Evolutionary conservation across 2,888 invertebrate species (phyloP).

Genomic region (Agrotis segetum): DNA sequence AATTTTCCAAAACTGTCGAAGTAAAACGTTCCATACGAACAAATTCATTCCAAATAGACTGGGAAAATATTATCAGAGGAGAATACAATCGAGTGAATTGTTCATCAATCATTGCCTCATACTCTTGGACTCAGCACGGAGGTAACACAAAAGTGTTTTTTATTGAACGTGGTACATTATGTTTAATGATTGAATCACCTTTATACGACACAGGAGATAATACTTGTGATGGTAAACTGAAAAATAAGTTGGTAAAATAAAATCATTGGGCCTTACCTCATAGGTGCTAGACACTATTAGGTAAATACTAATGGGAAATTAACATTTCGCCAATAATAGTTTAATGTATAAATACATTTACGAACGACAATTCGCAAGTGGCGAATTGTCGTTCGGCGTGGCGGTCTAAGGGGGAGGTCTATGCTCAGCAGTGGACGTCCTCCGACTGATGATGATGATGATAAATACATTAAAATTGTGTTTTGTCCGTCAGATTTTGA

Average conservation of each 20-base stretch:
- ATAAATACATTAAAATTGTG: too few species aligned
- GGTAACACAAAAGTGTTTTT: constrained; percentile 57
- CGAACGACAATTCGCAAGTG: too few species aligned
- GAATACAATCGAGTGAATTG: constrained; percentile 71
- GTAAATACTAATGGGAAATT: too few species aligned
- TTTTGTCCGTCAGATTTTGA: too few species aligned
- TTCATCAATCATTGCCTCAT: constrained; percentile 78
- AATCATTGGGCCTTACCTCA: constrained; percentile 16
- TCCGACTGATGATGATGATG: too few species aligned
- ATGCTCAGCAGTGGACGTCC: too few species aligned
- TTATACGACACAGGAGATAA: constrained; percentile 41
- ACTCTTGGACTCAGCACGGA: constrained; percentile 65
- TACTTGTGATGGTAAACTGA: constrained; percentile 27
- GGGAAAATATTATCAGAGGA: constrained; percentile 68
- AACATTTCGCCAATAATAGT: too few species aligned
- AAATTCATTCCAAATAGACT: constrained; percentile 68
- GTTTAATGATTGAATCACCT: constrained; percentile 54
- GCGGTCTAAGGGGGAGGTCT: too few species aligned
- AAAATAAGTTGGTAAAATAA: constrained; percentile 24
- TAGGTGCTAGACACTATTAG: too few species aligned
- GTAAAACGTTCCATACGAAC: constrained; percentile 66
- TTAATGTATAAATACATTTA: too few species aligned
- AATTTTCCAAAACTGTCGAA: constrained; percentile 61
- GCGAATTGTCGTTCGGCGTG: too few species aligned
- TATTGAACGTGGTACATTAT: constrained; percentile 49